Conservation (phyloP, 1,140 invertebrate species). For the Procambarus virginalis region DNA sequence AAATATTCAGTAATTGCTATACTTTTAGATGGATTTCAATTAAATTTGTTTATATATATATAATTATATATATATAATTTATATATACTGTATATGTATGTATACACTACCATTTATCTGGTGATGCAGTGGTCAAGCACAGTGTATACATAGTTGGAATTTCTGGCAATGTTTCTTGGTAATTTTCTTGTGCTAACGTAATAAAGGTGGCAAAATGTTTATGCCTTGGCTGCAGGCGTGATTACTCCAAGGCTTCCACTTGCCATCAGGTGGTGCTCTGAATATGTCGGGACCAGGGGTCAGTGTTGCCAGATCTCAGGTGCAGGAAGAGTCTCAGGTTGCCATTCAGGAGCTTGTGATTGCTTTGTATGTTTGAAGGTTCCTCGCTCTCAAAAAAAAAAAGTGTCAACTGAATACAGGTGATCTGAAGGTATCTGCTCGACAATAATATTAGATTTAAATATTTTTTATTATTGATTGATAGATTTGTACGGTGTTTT, state of each 20-base stretch:
- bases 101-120: too few species aligned
- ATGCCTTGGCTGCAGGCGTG: neutral
- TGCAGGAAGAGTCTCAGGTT: constrained; percentile 4
- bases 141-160: too few species aligned
- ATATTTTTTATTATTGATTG: neutral
- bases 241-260: neutral
- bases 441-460: neutral
- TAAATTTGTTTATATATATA: too few species aligned
- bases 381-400: neutral
- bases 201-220: neutral
- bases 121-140: too few species aligned
- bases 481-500: neutral
- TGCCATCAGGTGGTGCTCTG: neutral
- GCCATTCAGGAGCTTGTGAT: constrained; percentile 8
- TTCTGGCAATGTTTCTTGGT: too few species aligned
- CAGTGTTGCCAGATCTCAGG: constrained; percentile 6
- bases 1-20: too few species aligned
- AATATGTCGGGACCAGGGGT: neutral
- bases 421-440: neutral
- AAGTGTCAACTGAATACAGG: neutral
- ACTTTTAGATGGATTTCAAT: too few species aligned
- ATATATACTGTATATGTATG: too few species aligned
- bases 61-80: too few species aligned
- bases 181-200: neutral
- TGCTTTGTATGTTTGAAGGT: neutral